Evolutionary conservation across 2,113 vertebrate species (phyloP).

Genomic region (Ammospiza nelsoni): DNA sequence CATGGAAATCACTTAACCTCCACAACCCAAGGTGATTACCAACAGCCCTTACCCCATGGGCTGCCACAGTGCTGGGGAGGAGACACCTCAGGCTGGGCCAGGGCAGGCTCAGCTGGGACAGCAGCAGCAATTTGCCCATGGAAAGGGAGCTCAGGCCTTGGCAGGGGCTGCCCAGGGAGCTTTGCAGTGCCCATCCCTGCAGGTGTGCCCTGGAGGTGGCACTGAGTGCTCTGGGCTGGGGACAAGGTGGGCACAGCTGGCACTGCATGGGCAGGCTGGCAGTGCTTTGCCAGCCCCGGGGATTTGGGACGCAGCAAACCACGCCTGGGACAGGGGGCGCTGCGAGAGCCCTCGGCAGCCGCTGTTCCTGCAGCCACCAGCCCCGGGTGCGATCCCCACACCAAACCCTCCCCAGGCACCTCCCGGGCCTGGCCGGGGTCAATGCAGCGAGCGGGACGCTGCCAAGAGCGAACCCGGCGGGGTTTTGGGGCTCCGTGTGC

Average conservation of each 20-base stretch:
- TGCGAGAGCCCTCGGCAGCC: accelerated
- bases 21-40: not conserved
- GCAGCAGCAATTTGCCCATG: not conserved
- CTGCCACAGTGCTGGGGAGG: not conserved
- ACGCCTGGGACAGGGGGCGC: not conserved
- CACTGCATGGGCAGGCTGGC: not conserved
- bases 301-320: not conserved
- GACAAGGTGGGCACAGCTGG: too few species aligned
- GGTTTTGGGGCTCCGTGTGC: accelerated
- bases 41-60: accelerated
- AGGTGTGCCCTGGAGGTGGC: not conserved
- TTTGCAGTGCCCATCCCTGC: not conserved
- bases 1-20: accelerated
- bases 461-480: not conserved
- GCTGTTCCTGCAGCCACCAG: accelerated
- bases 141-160: not conserved
- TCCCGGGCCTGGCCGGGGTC: accelerated
- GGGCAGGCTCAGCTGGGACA: not conserved
- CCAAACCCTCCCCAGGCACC: accelerated
- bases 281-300: not conserved
- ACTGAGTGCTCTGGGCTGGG: not conserved
- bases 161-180: not conserved
- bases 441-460: accelerated
- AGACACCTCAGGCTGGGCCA: not conserved
- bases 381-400: accelerated